These are phyloP conservation scores for Onychostoma macrolepis DNA, from an alignment of 2,113 vertebrate species.

Conservation along the genomic window DNA sequence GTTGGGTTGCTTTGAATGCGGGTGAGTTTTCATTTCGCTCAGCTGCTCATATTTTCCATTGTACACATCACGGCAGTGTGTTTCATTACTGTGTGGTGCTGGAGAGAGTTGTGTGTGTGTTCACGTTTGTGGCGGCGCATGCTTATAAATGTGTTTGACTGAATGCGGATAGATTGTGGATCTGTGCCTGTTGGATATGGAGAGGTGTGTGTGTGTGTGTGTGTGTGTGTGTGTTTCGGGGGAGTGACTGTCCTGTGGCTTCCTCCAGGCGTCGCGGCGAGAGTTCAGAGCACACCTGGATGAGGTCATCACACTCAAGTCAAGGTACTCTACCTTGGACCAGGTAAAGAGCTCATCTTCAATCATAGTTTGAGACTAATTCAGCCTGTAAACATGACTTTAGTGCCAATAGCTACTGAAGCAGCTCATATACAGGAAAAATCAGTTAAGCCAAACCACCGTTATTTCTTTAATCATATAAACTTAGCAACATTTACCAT, in stretches of 20 bases:
- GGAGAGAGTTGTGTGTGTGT: background rate
- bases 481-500: background rate
- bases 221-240: constrained; percentile 26
- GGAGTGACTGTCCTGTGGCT: constrained; percentile 79
- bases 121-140: constrained; percentile 27
- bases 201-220: constrained; percentile 19
- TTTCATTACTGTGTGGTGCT: constrained; percentile 45
- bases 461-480: background rate
- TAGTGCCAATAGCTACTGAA: background rate
- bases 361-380: constrained; percentile 53
- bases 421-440: background rate
- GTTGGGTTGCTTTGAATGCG: background rate
- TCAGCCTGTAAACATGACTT: constrained; percentile 21
- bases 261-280: constrained; percentile 83
- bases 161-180: constrained; percentile 53
- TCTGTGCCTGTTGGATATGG: constrained; percentile 49
- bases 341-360: constrained; percentile 80
- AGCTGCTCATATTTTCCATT: constrained; percentile 50
- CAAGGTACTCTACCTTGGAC: constrained; percentile 87
- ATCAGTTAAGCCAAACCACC: background rate
- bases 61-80: constrained; percentile 55
- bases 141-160: constrained; percentile 47
- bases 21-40: constrained; percentile 35
- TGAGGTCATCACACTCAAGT: constrained; percentile 87
- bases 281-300: constrained; percentile 86